Evolutionary conservation across 2,797 vertebrate genomes (phyloP).

Genomic region (Acipenser oxyrinchus): DNA sequence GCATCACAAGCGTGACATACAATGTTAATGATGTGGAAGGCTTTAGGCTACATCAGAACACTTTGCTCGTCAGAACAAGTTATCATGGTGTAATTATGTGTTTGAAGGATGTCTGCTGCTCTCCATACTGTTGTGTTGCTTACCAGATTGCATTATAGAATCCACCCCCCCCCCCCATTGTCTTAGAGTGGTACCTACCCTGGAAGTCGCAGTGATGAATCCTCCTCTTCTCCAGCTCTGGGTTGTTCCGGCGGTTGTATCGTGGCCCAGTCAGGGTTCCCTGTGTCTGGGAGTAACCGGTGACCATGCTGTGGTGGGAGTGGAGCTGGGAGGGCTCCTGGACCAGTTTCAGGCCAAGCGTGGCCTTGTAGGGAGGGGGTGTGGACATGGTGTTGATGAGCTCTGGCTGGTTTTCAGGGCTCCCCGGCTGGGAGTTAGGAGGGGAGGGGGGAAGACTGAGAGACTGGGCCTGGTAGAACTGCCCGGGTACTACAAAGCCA

Average conservation of each 20-base stretch:
- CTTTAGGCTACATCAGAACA: too few relatives aligned
- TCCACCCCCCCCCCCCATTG: too few relatives aligned
- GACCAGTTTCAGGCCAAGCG: constrained; percentile 60
- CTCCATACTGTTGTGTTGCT: too few relatives aligned
- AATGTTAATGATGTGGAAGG: too few relatives aligned
- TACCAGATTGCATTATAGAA: too few relatives aligned
- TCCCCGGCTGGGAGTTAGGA: constrained; percentile 82
- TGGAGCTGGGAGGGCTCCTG: constrained; percentile 46
- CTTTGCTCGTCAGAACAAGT: too few relatives aligned
- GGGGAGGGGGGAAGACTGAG: constrained; percentile 80
- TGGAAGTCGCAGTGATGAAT: constrained; percentile 82
- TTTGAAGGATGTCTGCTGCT: too few relatives aligned
- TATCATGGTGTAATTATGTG: too few relatives aligned
- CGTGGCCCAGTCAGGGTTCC: constrained; percentile 69
- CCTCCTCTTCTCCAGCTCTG: constrained; percentile 83
- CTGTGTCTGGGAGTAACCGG: constrained; percentile 56
- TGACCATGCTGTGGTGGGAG: constrained; percentile 51
- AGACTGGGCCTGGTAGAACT: constrained; percentile 52
- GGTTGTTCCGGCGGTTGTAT: constrained; percentile 85
- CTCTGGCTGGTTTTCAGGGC: constrained; percentile 74
- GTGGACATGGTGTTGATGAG: constrained; percentile 61
- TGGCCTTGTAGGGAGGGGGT: constrained; percentile 61
- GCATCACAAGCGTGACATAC: too few relatives aligned
- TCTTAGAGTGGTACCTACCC: constrained; percentile 45
- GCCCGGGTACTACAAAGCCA: constrained; percentile 30